Percentiles rank a stretch among this genome's conserved stretches.
Conservation (phyloP, 2,113 vertebrate species). For the Sakesphorus luctuosus region DNA sequence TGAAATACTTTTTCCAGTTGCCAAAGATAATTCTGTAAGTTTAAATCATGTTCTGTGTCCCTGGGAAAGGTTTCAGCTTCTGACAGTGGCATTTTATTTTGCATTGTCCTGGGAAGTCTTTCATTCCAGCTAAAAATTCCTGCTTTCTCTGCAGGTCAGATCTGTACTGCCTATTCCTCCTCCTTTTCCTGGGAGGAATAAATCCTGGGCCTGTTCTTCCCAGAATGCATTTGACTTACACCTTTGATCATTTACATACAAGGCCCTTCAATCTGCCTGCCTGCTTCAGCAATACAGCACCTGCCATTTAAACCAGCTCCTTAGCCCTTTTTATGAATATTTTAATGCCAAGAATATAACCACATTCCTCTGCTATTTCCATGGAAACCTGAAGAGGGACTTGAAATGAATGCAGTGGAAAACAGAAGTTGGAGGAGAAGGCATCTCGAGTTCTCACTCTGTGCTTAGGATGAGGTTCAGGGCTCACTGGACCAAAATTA, state of each 20-base stretch:
- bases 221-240: not conserved
- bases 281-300: conserved; percentile 46
- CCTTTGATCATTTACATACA: not conserved
- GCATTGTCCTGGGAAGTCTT: not conserved
- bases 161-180: not conserved
- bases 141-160: not conserved
- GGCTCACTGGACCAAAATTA: not conserved
- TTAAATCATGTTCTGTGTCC: not conserved
- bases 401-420: conserved; percentile 39
- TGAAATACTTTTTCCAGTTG: not conserved
- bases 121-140: not conserved
- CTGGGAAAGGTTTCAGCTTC: not conserved
- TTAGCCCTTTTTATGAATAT: conserved; percentile 56
- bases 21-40: not conserved
- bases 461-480: not conserved
- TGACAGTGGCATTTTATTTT: not conserved
- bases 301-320: conserved; percentile 55
- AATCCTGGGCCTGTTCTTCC: not conserved
- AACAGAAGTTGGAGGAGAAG: conserved; percentile 24
- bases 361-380: conserved; percentile 62
- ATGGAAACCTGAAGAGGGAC: conserved; percentile 68
- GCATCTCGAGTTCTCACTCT: not conserved
- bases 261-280: not conserved
- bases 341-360: conserved; percentile 63
- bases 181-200: not conserved